Percentiles rank a stretch among this genome's conserved stretches.
phyloP scores from a whole-genome alignment of 2,113 vertebrate species.

The Nipponia nippon region DNA sequence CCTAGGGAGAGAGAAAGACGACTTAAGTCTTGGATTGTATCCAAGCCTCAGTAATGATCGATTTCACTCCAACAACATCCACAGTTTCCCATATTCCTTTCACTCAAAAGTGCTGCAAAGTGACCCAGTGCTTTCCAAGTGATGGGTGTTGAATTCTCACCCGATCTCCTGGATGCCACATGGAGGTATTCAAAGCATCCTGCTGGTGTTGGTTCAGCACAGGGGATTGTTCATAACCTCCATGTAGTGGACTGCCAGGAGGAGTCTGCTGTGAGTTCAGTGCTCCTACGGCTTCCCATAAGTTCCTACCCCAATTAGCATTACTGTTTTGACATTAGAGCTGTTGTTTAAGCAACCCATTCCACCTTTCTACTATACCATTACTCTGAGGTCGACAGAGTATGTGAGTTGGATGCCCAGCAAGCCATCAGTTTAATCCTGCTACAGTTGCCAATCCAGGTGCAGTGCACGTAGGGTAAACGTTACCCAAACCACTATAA shows the following conservation, averaged over 20 bases:
- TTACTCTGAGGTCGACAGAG: not conserved
- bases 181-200: not conserved
- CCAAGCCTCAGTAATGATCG: not conserved
- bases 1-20: not conserved
- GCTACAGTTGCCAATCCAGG: not conserved
- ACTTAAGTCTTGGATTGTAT: not conserved
- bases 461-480: not conserved
- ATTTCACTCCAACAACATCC: not conserved
- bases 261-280: not conserved
- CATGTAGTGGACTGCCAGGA: not conserved
- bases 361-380: not conserved
- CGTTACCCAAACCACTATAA: not conserved
- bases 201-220: not conserved
- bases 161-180: not conserved
- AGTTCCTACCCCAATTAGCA: not conserved
- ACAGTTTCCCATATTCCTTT: not conserved
- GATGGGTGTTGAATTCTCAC: not conserved
- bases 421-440: not conserved
- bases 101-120: not conserved
- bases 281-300: not conserved
- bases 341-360: not conserved
- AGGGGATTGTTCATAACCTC: not conserved
- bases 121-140: not conserved
- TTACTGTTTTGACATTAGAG: not conserved
- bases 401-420: not conserved